Base-by-base conservation (phyloP, 2,797 vertebrate species). In the Capromys pilorides region DNA sequence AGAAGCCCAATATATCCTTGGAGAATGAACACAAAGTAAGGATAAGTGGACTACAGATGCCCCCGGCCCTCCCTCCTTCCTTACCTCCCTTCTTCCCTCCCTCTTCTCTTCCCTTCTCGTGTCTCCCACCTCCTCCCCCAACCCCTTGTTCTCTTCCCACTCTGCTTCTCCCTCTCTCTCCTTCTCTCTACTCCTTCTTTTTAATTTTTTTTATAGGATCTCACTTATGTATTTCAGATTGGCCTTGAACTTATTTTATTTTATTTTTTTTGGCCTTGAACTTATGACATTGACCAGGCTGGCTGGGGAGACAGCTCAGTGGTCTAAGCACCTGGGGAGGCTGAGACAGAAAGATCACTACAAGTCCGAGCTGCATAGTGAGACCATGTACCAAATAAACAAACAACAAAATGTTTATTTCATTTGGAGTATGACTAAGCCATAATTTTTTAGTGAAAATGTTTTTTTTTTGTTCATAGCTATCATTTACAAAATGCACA, bases 371-470 rank as follows among this genome's bases (percentile, higher is more conserved):
- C 54, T 57, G 16, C 54, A 57, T 57, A 57, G 54, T 14, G 16
- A 57, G 54, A 54, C 14, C 16, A 0, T 19, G 16, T 57, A 16
- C 54, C 54, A 57, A 57, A 57, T 57, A 73, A 24, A 61, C 8
- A 61, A 7, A 33, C 7, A 59, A 59, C 4, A 67, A 22, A 64
- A 85, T 75, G 59, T 11, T 81, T n/a, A 45, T 90, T 82, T 57
- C 64, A 93, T 89, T 85, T 88, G 71, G 62, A 59, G 19, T 69
- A 22, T 54, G n/a, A 91, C 5, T 36, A 94, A 93, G 31, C 51
- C 67, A 91, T 33, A 36, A 78, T 83, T 91, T 95, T 90, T 84
- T 83, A 57, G 31, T 18, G 36, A 83, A 91, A 81, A 91, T 75
- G 24, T 41, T n/a, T 94, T 77, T 91, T 3, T 59, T 41, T 59